Conservation (phyloP, 2,797 vertebrate genomes). For the Corythornis leucogaster region DNA sequence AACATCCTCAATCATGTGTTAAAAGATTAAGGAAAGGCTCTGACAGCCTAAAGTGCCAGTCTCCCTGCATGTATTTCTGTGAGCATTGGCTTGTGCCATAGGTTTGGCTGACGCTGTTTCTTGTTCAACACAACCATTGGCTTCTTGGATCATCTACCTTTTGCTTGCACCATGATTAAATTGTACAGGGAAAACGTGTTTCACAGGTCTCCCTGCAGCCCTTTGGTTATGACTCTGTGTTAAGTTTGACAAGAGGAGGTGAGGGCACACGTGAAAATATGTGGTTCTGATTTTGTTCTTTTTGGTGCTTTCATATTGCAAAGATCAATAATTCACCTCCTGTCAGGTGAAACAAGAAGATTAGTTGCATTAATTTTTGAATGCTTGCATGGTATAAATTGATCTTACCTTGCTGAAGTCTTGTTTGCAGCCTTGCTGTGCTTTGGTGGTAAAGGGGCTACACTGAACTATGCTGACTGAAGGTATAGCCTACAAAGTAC, state of each 20-base stretch:
- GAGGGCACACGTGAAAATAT: background rate
- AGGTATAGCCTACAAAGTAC: background rate
- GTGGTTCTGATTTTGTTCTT: background rate
- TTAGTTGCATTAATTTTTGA: slow-evolving; percentile 46
- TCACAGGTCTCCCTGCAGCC: slow-evolving; percentile 19
- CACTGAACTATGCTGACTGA: background rate
- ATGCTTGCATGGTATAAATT: background rate
- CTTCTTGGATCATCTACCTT: slow-evolving; percentile 6
- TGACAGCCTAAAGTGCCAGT: background rate
- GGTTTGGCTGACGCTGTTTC: background rate
- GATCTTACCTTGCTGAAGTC: background rate
- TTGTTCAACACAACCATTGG: background rate
- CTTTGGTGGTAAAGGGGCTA: background rate
- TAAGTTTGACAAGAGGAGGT: background rate
- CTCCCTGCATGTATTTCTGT: background rate
- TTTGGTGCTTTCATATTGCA: background rate
- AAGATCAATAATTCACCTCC: slow-evolving; percentile 37
- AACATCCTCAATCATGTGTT: rapidly evolving
- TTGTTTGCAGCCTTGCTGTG: background rate
- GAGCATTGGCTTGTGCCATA: background rate
- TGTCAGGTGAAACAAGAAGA: slow-evolving; percentile 18
- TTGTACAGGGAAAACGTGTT: background rate
- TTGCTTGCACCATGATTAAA: background rate
- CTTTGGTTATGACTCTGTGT: slow-evolving; percentile 5
- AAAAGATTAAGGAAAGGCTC: background rate